Evolutionary conservation across 2,113 vertebrate species (phyloP), one percentile per base, ranked within the genome.

Genomic region (Oreochromis aureus): DNA sequence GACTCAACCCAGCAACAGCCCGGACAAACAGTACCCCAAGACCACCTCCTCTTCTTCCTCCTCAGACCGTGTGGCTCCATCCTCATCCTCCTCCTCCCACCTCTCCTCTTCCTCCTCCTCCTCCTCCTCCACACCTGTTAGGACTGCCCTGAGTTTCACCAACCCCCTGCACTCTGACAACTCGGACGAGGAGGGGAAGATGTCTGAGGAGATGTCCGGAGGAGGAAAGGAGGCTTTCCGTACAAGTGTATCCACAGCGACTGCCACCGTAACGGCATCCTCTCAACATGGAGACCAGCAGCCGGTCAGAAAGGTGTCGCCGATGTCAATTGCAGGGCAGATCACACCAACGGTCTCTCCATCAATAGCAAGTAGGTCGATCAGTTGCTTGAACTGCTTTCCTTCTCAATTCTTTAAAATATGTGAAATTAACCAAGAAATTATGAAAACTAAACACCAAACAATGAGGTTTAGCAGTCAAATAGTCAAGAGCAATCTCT

Each of bases 111-210:
- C 94, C 84, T 83, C 93, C 56, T 89, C 96, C 5, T 58, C 30
- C 73, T 86, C 94, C 63, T 94, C 93, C 39, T 87, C 90, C 27
- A 92, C 93, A 27, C 93, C 95, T 2, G 87, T 96, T 86, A 96
- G 97, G 94, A 96, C 96, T 55, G 97, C 98, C 11, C 97, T 99
- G 73, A 97, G 98, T 95, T 99, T 99, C 94, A 99, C 98, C 88
- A 99, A 99, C 93, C 99, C 98, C 56, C 97, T 99, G 89, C 98
- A 99, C 92, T 98, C 98, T 1, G 98, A 98, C 90, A 97, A 98
- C 94, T 98, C 98, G 0, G 98, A 98, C 24, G 97, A 97, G 3
- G 98, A 99, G 87, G 96, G 93, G 3, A 98, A 98, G 59, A 19
- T 63, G 30, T 63, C 32, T 2, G 96, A 96, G 53, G 96, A 96